Conservation (phyloP, 1,140 invertebrate species). For the Papilio machaon region DNA sequence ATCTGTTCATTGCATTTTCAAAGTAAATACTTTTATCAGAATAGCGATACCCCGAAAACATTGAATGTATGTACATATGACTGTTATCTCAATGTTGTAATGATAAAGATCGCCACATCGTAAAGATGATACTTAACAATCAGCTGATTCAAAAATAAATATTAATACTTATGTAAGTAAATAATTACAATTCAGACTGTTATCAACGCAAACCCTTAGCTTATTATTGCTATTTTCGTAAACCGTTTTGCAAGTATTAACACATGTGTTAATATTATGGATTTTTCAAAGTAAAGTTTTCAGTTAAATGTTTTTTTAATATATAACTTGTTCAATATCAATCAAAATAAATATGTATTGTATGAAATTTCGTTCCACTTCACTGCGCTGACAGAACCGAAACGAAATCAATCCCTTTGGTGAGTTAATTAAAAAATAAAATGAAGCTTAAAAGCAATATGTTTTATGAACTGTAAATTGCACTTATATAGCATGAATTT, state of each 20-base stretch:
- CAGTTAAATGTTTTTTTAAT: neutral
- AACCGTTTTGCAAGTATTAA: neutral
- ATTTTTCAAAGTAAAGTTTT: neutral
- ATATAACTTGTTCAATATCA: too few species aligned
- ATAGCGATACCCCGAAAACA: conserved; percentile 45
- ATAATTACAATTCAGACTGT: neutral
- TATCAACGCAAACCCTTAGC: neutral
- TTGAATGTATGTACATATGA: conserved; percentile 42
- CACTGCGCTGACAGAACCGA: too few species aligned
- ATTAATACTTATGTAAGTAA: conserved; percentile 29
- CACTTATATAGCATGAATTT: too few species aligned
- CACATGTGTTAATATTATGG: neutral
- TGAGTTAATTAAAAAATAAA: too few species aligned
- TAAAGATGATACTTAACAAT: conserved; percentile 39
- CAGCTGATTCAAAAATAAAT: conserved; percentile 40
- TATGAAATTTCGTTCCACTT: too few species aligned
- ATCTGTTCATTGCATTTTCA: conserved; percentile 45
- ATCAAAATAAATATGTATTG: too few species aligned
- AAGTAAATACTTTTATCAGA: conserved; percentile 48
- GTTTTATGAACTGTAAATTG: too few species aligned
- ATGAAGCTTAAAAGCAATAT: too few species aligned
- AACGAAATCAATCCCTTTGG: too few species aligned
- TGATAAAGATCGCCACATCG: conserved; percentile 45
- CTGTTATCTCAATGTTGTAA: conserved; percentile 48
- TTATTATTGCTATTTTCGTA: neutral